Conservation (phyloP, 2,113 vertebrate species). For the Oncorhynchus gorbuscha region DNA sequence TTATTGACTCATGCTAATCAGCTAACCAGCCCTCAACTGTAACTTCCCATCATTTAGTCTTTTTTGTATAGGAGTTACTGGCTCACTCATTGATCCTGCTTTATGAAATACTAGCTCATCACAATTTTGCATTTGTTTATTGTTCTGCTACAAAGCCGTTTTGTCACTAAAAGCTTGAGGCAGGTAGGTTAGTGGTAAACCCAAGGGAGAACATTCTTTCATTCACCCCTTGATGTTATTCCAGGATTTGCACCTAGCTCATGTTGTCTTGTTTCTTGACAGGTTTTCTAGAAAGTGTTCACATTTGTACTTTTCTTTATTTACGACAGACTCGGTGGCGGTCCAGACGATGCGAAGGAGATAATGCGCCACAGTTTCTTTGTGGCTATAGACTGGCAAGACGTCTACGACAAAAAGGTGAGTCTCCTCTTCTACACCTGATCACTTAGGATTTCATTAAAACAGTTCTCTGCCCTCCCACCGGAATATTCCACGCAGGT, state of each 20-base stretch:
- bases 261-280: not conserved
- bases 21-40: too few relatives aligned
- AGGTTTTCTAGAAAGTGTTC: not conserved
- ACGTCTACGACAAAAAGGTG: conserved; percentile 98
- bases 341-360: conserved; percentile 94
- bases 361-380: conserved; percentile 98
- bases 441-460: too few relatives aligned
- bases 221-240: not conserved
- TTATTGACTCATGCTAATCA: too few relatives aligned
- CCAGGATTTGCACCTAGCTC: not conserved
- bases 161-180: too few relatives aligned
- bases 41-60: too few relatives aligned
- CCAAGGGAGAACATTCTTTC: not conserved
- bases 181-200: not conserved
- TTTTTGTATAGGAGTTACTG: too few relatives aligned
- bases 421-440: conserved; percentile 9
- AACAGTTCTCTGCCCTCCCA: too few relatives aligned
- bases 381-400: conserved; percentile 89
- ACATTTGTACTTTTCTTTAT: not conserved
- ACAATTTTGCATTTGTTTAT: too few relatives aligned
- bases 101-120: too few relatives aligned
- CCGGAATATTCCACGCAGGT: too few relatives aligned
- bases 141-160: too few relatives aligned
- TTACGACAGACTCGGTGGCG: conserved; percentile 84
- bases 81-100: too few relatives aligned